phyloP scores from a whole-genome alignment of 2,888 invertebrate genomes.

The Limenitis camilla region DNA sequence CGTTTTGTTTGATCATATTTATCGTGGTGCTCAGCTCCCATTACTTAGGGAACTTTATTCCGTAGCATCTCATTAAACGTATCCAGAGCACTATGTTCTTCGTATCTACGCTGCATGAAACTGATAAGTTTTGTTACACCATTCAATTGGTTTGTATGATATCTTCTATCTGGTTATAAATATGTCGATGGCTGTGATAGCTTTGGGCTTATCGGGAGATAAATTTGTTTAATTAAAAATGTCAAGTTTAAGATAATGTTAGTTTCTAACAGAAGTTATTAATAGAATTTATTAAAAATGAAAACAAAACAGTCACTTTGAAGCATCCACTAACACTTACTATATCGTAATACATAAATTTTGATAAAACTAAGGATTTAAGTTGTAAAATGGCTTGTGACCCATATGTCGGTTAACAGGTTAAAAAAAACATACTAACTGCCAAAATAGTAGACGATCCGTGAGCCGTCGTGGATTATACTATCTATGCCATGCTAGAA shows the following conservation, averaged over 20 bases:
- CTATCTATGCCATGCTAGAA: too few relatives aligned
- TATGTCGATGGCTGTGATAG: conserved; percentile 24
- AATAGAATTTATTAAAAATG: too few relatives aligned
- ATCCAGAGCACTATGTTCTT: conserved; percentile 43
- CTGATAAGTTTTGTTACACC: conserved; percentile 29
- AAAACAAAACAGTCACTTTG: too few relatives aligned
- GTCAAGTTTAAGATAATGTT: neutral
- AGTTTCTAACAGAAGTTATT: neutral
- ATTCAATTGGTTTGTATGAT: conserved; percentile 28
- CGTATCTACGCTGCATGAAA: conserved; percentile 36
- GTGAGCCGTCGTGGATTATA: too few relatives aligned
- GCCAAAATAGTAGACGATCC: too few relatives aligned
- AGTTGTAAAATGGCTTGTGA: too few relatives aligned
- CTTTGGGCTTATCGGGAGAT: conserved; percentile 12
- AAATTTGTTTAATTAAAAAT: conserved; percentile 9
- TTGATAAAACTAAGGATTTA: too few relatives aligned
- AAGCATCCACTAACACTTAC: too few relatives aligned
- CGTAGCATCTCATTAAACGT: conserved; percentile 57
- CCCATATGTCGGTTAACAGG: too few relatives aligned
- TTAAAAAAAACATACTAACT: too few relatives aligned
- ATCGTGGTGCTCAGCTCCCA: conserved; percentile 46
- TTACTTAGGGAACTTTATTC: conserved; percentile 42
- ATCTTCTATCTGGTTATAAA: conserved; percentile 30
- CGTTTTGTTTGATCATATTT: conserved; percentile 67
- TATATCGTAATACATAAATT: too few relatives aligned